Evolutionary conservation across 2,113 vertebrate genomes (phyloP).

Genomic region (Gobiocypris rarus): DNA sequence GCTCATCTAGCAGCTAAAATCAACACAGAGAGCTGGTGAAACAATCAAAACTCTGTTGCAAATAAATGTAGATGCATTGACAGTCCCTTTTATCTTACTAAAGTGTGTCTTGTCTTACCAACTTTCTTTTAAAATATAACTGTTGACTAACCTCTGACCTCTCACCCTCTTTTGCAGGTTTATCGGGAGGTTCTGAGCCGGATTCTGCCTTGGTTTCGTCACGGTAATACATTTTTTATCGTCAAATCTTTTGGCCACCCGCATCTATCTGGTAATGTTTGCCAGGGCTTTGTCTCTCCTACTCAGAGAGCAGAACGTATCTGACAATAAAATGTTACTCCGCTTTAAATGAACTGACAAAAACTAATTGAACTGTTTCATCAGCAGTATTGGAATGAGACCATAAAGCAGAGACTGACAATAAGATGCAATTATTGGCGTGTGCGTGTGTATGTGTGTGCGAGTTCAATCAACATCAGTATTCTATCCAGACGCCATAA

Average conservation of each 20-base stretch:
- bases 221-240: background rate
- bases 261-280: background rate
- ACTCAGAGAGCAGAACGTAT: background rate
- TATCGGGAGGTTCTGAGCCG: background rate
- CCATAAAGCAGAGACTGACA: conserved; percentile 36
- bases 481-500: conserved; percentile 75
- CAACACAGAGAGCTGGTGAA: background rate
- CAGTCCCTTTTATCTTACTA: too few relatives aligned
- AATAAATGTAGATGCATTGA: background rate
- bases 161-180: background rate
- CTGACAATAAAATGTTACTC: conserved; percentile 22
- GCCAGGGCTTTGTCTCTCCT: conserved; percentile 28
- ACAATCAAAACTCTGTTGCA: background rate
- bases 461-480: conserved; percentile 62
- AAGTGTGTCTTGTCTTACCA: background rate
- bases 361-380: conserved; percentile 44
- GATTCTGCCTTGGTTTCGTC: background rate
- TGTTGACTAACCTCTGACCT: background rate
- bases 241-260: background rate
- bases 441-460: conserved; percentile 27
- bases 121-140: background rate
- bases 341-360: conserved; percentile 38
- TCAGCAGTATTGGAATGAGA: conserved; percentile 38
- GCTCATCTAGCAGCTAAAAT: background rate
- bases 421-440: conserved; percentile 40